Percentiles rank a stretch among this genome's conserved stretches.
Evolutionary conservation across 2,888 invertebrate genomes (phyloP).

Genomic region (Eumerus sabulonum): DNA sequence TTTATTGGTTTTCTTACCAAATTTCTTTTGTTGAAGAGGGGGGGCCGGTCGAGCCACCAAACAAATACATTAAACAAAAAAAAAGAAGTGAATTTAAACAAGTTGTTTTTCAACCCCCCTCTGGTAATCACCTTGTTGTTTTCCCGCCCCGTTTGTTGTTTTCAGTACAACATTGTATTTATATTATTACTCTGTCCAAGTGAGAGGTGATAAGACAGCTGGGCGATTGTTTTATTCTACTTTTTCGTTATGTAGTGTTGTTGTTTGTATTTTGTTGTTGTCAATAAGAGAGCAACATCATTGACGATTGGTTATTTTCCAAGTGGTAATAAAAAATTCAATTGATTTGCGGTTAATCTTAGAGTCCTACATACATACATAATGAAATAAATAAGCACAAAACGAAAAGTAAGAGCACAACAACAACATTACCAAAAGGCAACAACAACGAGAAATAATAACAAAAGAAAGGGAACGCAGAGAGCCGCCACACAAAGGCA

Average conservation of each 20-base stretch:
- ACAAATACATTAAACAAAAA: constrained; percentile 6
- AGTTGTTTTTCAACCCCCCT: constrained; percentile 38
- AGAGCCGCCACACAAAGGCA: no score
- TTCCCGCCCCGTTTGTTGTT: constrained; percentile 5
- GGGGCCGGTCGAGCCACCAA: constrained; percentile 4
- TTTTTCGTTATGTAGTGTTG: constrained; percentile 14
- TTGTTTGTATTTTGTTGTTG: constrained; percentile 15
- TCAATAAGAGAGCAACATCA: constrained; percentile 17
- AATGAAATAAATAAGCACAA: not conserved
- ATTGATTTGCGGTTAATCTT: constrained; percentile 44
- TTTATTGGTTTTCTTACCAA: constrained; percentile 4
- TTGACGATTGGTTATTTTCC: constrained; percentile 42
- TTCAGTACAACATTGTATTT: constrained; percentile 36
- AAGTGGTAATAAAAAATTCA: constrained; percentile 47
- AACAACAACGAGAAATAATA: constrained; percentile 1
- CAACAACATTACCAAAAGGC: not conserved
- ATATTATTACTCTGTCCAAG: constrained; percentile 41
- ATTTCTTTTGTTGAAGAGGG: not conserved
- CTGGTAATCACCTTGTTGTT: constrained; percentile 49
- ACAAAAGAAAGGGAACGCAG: constrained; percentile 1
- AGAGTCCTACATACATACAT: not conserved
- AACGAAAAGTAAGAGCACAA: not conserved
- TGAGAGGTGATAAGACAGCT: constrained; percentile 44
- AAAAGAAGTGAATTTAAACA: constrained; percentile 20
- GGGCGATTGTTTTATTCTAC: constrained; percentile 25